These are phyloP conservation scores for Ophioderma brevispina DNA, from an alignment of 35 echinoderm and acorn worm species.

Conservation along the genomic window DNA sequence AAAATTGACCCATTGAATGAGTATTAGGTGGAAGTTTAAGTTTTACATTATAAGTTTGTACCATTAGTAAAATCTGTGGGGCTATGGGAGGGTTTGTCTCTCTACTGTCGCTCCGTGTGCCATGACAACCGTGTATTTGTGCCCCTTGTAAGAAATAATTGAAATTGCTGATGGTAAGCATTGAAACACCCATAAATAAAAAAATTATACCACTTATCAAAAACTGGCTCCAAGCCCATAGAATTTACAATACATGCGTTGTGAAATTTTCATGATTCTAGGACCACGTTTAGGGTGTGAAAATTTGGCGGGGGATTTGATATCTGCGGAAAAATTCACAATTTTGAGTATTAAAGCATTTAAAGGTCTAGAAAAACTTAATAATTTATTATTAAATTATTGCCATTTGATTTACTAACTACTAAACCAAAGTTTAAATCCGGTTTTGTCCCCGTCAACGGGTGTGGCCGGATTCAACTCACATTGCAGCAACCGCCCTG, in stretches of 20 bases:
- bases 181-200: not conserved
- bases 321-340: not conserved
- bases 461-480: too few species aligned
- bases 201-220: not conserved
- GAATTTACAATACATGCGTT: not conserved
- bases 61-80: not conserved
- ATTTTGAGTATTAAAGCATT: not conserved
- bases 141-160: too few species aligned
- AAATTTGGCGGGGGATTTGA: not conserved
- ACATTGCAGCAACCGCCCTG: too few species aligned
- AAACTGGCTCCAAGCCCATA: not conserved
- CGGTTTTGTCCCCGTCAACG: too few species aligned
- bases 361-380: too few species aligned
- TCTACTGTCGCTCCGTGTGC: not conserved
- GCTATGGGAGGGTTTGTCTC: constrained; percentile 1
- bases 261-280: not conserved
- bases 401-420: too few species aligned
- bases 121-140: not conserved
- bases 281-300: not conserved
- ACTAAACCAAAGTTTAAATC: too few species aligned
- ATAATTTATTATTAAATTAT: too few species aligned
- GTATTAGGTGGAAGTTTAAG: not conserved
- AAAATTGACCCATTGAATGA: not conserved
- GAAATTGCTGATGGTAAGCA: not conserved
- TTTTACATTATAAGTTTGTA: constrained; percentile 8